Evolutionary conservation across 2,888 invertebrate species (phyloP), one percentile per base, ranked within the genome.

Genomic region (Venusia cambrica): DNA sequence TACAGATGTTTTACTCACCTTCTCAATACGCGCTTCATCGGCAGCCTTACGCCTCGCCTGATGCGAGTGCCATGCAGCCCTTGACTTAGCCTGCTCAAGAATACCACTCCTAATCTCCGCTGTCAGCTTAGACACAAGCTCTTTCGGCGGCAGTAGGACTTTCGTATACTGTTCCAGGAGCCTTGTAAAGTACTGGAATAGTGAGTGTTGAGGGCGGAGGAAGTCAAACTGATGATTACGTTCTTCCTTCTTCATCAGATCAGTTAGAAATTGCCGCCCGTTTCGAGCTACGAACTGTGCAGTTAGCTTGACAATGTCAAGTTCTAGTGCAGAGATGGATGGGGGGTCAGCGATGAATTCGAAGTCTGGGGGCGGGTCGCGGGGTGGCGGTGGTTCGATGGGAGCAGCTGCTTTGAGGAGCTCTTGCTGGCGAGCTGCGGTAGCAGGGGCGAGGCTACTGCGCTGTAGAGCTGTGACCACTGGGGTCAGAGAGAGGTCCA

Each of bases 141-240:
- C 96, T 74, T 98, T 99, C 0, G 98, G 96, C 0, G 98, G 99
- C 62, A 99, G 94, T 2, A 99, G 87, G 7, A 98, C 93, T 88
- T 99, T 99, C 0, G 99, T 99, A 64, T 99, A 99, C 74, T 99
- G 99, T 66, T 99, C 99, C 24, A 99, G 89, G 0, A 99, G 89
- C 61, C 98, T 96, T 0, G 99, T 99, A 69, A 99, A 99, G 79
- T 99, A 99, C 62, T 96, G 97, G 73, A 99, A 99, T 5, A 99
- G 89, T 0, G 98, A 98, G 85, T 99, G 99, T 64, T 99, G 99
- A 0, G 99, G 99, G 1, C 99, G 91, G 2, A 99, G 88, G 72
- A 99, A 99, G 76, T 99, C 99, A 87, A 99, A 99, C 74, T 99
- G 98, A 61, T 96, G 98, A 71, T 99, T 99, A 2, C 98, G 89